Evolutionary conservation across 1,140 invertebrate genomes (phyloP).

Genomic region (Nephila pilipes): DNA sequence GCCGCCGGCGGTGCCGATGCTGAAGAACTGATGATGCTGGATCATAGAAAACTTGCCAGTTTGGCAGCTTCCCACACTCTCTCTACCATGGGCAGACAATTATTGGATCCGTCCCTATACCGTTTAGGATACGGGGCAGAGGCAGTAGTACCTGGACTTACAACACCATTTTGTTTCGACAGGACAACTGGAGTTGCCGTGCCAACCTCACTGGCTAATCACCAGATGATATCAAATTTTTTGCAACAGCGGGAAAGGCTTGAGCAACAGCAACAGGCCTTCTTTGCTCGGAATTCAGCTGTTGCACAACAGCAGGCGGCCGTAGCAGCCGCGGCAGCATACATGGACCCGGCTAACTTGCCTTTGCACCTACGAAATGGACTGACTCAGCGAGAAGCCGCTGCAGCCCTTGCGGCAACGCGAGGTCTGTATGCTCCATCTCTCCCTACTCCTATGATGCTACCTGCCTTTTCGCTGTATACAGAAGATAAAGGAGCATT

Average conservation of each 20-base stretch:
- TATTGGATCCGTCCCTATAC: slow-evolving; percentile 68
- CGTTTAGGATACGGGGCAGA: slow-evolving; percentile 55
- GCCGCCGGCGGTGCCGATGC: slow-evolving; percentile 83
- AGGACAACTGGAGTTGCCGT: slow-evolving; percentile 64
- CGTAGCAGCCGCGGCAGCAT: slow-evolving; percentile 60
- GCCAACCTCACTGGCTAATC: slow-evolving; percentile 53
- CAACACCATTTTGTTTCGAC: slow-evolving; percentile 72
- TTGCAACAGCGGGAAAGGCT: slow-evolving; percentile 64
- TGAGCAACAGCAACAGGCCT: slow-evolving; percentile 46
- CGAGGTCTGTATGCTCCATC: slow-evolving; percentile 66
- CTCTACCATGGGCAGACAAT: slow-evolving; percentile 46
- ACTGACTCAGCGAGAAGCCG: slow-evolving; percentile 61
- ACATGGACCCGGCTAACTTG: slow-evolving; percentile 60
- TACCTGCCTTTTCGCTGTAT: slow-evolving; percentile 72
- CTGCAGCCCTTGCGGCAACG: slow-evolving; percentile 61
- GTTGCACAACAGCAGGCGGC: slow-evolving; percentile 63
- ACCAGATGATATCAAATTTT: slow-evolving; percentile 59
- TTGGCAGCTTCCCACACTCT: slow-evolving; percentile 67
- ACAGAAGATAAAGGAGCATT: slow-evolving; percentile 76
- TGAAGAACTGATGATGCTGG: slow-evolving; percentile 77
- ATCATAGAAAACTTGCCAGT: slow-evolving; percentile 73
- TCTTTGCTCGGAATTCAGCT: slow-evolving; percentile 46
- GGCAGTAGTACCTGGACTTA: slow-evolving; percentile 31
- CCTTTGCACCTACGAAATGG: slow-evolving; percentile 73
- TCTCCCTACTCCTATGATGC: slow-evolving; percentile 65